Conservation (phyloP, 2,113 vertebrate species). For the Toxostoma redivivum region DNA sequence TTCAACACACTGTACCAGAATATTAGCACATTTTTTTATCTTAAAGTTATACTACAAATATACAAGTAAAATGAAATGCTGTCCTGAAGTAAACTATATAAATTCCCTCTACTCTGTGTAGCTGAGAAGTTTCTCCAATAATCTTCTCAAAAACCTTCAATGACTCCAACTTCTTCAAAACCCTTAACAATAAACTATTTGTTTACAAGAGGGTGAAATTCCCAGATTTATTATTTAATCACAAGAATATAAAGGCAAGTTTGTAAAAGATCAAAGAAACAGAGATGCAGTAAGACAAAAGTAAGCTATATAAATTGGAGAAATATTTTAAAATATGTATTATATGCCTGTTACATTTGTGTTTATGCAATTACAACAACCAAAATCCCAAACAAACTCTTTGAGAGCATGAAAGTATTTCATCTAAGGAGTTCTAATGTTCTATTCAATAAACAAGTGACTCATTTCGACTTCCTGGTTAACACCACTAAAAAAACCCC, state of each 20-base stretch:
- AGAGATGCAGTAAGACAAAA: background rate
- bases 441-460: background rate
- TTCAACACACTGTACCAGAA: background rate
- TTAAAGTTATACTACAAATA: background rate
- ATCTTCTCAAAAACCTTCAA: background rate
- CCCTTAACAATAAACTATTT: background rate
- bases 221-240: slow-evolving; percentile 18
- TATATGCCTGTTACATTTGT: background rate
- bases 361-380: background rate
- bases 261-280: slow-evolving; percentile 25
- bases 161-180: background rate
- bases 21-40: background rate
- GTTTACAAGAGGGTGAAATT: background rate
- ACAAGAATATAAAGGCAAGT: background rate
- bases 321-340: slow-evolving; percentile 12
- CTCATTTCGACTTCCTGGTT: background rate
- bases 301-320: background rate
- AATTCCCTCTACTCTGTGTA: background rate
- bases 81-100: background rate
- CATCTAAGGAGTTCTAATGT: background rate
- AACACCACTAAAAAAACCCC: background rate
- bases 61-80: background rate
- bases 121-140: background rate
- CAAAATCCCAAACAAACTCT: background rate
- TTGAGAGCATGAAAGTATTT: background rate